phyloP scores from a whole-genome alignment of 1,140 invertebrate genomes.

The Myzus persicae region DNA sequence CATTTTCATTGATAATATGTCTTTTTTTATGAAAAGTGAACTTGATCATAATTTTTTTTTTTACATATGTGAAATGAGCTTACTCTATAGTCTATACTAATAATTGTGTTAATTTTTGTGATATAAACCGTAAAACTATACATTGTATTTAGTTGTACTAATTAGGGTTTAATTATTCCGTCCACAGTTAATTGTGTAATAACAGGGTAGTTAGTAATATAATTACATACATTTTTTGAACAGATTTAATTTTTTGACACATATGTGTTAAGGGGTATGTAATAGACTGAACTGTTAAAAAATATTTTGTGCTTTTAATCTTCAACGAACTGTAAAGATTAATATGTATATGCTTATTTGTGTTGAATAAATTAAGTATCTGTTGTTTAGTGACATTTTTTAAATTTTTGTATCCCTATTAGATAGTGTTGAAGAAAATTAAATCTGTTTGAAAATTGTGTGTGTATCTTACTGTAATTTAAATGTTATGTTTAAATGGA shows the following conservation, averaged over 20 bases:
- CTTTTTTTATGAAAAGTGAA: background rate
- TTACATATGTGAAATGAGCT: background rate
- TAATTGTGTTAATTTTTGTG: slow-evolving; percentile 14
- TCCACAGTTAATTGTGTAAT: background rate
- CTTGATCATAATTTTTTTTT: background rate
- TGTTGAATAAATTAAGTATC: background rate
- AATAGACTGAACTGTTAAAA: background rate
- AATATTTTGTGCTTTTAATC: background rate
- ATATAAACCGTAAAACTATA: background rate
- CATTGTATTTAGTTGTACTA: background rate
- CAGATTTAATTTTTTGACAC: background rate
- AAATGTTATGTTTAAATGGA: background rate
- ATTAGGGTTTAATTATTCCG: slow-evolving; percentile 32
- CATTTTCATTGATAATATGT: background rate
- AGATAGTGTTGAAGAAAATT: background rate
- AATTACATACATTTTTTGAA: background rate
- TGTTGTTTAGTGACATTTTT: background rate
- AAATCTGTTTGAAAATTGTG: slow-evolving; percentile 33
- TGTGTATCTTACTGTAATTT: background rate
- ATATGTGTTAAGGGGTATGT: background rate
- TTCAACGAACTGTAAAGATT: background rate
- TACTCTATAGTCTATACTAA: background rate
- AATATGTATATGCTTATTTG: background rate
- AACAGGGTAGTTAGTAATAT: background rate
- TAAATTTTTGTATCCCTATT: too few species aligned